A percentile compares a stretch with the other conserved stretches of the same genome.
Conservation (phyloP, 1,140 invertebrate genomes). For the Micrasema minimum region DNA sequence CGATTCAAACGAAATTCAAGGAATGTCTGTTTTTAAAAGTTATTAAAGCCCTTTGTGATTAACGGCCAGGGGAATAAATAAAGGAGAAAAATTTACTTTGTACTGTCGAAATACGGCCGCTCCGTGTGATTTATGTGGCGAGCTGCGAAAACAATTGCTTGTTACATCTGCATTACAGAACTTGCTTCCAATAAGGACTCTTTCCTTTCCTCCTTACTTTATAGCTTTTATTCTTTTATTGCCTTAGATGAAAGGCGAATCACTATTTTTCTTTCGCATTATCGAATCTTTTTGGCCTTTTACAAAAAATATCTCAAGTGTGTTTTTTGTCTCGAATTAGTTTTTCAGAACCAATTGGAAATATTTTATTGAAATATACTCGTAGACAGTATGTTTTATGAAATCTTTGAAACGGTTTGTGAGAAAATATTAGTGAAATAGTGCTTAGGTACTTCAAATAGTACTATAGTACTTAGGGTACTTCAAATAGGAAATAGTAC, state of each 20-base stretch:
- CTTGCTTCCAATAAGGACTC: slow-evolving; percentile 30
- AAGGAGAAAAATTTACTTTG: slow-evolving; percentile 41
- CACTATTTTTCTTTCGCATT: not conserved
- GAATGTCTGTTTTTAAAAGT: slow-evolving; percentile 38
- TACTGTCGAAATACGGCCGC: slow-evolving; percentile 37
- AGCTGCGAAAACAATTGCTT: slow-evolving; percentile 41
- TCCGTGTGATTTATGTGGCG: slow-evolving; percentile 34
- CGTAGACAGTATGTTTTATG: too few species aligned
- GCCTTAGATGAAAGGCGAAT: slow-evolving; percentile 6
- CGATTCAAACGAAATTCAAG: slow-evolving; percentile 37
- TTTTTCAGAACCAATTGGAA: too few species aligned
- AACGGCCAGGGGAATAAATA: slow-evolving; percentile 37
- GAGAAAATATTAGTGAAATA: too few species aligned
- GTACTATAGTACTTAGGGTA: too few species aligned
- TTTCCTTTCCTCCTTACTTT: slow-evolving; percentile 19
- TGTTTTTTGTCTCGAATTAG: too few species aligned
- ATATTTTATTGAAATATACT: too few species aligned
- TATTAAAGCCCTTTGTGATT: slow-evolving; percentile 42
- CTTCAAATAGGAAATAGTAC: too few species aligned
- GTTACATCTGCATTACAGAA: slow-evolving; percentile 40
- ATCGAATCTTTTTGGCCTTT: too few species aligned
- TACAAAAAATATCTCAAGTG: too few species aligned
- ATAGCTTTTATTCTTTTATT: slow-evolving; percentile 30
- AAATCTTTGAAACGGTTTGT: too few species aligned
- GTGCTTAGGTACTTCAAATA: too few species aligned